Percentiles rank a stretch among this genome's conserved stretches.
phyloP scores from a whole-genome alignment of 2,797 vertebrate species.

The Serranus cabrilla region DNA sequence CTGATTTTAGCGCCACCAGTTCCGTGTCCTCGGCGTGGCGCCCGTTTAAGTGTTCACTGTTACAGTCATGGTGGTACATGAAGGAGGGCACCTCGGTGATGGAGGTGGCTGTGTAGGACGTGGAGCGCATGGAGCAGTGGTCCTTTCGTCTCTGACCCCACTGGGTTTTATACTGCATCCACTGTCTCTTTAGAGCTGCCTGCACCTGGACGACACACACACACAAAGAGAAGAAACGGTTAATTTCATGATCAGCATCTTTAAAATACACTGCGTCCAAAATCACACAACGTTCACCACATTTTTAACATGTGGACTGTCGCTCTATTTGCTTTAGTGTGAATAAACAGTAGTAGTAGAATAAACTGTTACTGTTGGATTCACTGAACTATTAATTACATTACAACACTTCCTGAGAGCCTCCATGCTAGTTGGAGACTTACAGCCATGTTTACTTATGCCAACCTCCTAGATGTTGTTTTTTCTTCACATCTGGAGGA shows the following conservation, averaged over 20 bases:
- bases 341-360: too few species aligned
- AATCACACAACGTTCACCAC: too few species aligned
- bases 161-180: conserved; percentile 93
- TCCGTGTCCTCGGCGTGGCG: conserved; percentile 87
- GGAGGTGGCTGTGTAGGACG: conserved; percentile 93
- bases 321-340: too few species aligned
- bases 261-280: too few species aligned
- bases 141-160: conserved; percentile 92
- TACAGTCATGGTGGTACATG: conserved; percentile 90
- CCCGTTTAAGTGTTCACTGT: conserved; percentile 88
- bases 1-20: conserved; percentile 88
- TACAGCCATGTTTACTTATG: too few species aligned
- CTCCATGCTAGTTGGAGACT: too few species aligned
- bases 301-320: too few species aligned
- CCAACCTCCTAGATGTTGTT: too few species aligned
- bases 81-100: conserved; percentile 92
- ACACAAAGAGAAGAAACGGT: neutral
- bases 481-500: too few species aligned
- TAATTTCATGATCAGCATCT: neutral
- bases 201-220: conserved; percentile 88
- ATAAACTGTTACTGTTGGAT: too few species aligned
- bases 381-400: too few species aligned
- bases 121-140: conserved; percentile 90
- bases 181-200: conserved; percentile 92
- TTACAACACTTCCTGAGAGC: too few species aligned